Evolutionary conservation across 2,888 invertebrate genomes (phyloP), one percentile per base, ranked within the genome.

Genomic region (Erannis defoliaria): DNA sequence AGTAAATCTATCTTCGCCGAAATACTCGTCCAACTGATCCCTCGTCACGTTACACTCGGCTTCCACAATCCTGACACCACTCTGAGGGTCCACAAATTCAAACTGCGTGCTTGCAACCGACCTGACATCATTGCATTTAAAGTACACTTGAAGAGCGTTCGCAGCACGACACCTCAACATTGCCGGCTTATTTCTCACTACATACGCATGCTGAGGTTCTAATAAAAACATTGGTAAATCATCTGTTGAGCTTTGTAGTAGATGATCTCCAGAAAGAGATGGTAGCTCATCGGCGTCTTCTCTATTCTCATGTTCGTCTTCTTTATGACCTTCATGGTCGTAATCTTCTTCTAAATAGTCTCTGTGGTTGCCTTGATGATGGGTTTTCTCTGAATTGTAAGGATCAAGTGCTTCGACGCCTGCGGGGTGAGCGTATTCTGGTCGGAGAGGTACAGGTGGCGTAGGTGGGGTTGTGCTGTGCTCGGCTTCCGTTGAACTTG

Each of bases 21-120:
- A 98, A 89, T 97, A 98, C 83, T 98, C 98, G 80, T 99, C 98
- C 72, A 99, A 97, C 83, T 97, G 96, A 87, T 97, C 96, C 70
- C 98, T 94, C 38, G 97, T 97, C 72, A 98, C 96, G 83, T 98
- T 97, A 72, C 97, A 95, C 74, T 97, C 96, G 45, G 96, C 96
- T 84, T 98, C 98, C 73, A 97, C 96, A 81, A 97, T 96, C 73
- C 97, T 94, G 48, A 97, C 96, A 61, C 98, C 98, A 58, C 96
- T 97, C 82, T 97, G 97, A 38, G 98, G 97, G 86, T 98, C 97
- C 64, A 97, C 97, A 82, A 97, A 97, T 75, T 96, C 97, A 76
- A 96, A 96, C 79, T 96, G 96, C 59, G 95, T 95, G 72, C 91
- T 91, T 16, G 96, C 95, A 59, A 95, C 95, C 31, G 94, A 94